Percentiles rank a stretch among this genome's conserved stretches.
Evolutionary conservation across 2,888 invertebrate genomes (phyloP).

Genomic region (Acleris cristana): DNA sequence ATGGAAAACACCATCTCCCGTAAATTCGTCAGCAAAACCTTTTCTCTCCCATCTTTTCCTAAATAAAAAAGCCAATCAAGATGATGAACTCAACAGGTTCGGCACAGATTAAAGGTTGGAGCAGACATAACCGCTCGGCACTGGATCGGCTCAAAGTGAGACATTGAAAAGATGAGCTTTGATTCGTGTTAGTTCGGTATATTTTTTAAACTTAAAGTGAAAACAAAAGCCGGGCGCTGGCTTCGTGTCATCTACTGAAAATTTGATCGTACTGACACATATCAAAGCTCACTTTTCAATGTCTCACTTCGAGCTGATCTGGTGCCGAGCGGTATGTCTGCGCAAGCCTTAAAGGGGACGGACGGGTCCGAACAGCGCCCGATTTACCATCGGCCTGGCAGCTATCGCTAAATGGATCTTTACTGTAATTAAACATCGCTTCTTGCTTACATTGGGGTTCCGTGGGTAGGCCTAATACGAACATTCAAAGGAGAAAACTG

Average conservation of each 20-base stretch:
- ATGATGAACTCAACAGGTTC: constrained; percentile 25
- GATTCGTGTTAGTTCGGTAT: no score
- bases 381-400: constrained; percentile 3
- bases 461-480: not conserved
- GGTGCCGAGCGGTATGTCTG: no score
- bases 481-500: not conserved
- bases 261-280: no score
- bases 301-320: no score
- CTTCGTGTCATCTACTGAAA: no score
- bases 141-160: no score
- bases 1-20: no score
- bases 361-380: constrained; percentile 1
- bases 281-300: no score
- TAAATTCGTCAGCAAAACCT: not conserved
- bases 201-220: no score
- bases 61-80: constrained; percentile 10
- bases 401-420: constrained; percentile 24
- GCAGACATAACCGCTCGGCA: no score
- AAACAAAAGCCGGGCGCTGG: no score
- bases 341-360: not conserved
- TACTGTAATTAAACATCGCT: constrained; percentile 22
- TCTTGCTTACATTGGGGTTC: constrained; percentile 2
- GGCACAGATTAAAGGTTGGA: constrained; percentile 2
- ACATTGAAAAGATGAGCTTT: no score
- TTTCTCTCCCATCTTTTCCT: not conserved